Base-by-base conservation (phyloP, 2,797 vertebrate species). In the Coccyzus lansbergi region DNA sequence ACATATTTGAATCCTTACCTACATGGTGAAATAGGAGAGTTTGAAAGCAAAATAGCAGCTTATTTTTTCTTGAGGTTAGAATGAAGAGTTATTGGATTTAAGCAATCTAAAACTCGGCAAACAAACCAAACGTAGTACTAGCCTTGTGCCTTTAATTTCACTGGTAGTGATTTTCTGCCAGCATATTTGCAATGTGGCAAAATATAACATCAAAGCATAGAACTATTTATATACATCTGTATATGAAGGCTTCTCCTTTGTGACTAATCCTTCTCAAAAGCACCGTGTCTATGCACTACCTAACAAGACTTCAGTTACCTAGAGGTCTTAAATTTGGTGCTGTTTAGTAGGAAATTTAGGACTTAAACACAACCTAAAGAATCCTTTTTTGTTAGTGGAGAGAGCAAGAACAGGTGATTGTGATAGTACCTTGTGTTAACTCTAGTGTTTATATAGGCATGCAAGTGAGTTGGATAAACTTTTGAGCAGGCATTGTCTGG, bases 211-310 rank as follows among this genome's bases (percentile, higher is more conserved):
- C 40, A 18, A 58, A 68, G 31, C 12, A 8, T 52, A 28, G 62
- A 53, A 31, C 28, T 38, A 38, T 38, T 38, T 38, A 38, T 38
- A 38, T 56, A 20, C 7, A 9, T 11, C 7, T 4, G 4, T 48
- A 4, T 0, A 0, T 40, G 40, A 65, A 56, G 15, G 48, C 6
- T 52, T 49, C 21, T 1, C 15, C 17, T 76, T 69, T 38, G 28
- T 18, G 56, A 17, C 12, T 77, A 25, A 80, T 91, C 10, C 4
- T 58, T 71, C 22, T 64, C 7, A 53, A 38, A 86, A 68, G 9
- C 10, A 18, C 56, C 10, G 12, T 6, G 18, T 58, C 16, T 63
- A 0, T 70, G 25, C 10, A 28, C 14, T 24, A 3, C 13, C 8
- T 36, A 2, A 2, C 49, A 74, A 69, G 10, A 63, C 46, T 90